Base-by-base conservation (phyloP, 1,140 invertebrate genomes). In the Arctopsyche grandis region DNA sequence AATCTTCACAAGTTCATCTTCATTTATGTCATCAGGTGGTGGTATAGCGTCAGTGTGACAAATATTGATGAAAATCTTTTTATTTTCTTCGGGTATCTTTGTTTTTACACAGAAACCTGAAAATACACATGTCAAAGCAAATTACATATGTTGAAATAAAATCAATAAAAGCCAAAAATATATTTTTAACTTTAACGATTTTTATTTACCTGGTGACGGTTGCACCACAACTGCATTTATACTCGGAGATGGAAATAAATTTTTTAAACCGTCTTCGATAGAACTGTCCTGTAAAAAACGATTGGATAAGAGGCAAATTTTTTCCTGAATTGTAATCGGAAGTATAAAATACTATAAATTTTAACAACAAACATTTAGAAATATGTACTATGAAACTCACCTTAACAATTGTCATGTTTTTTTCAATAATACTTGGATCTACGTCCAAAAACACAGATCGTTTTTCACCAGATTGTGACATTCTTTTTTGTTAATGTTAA, bases 51-150 rank as follows among this genome's bases (percentile, higher is more conserved):
- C 89, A 0, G 93, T 93, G 63, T 92, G 90, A 83, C 95, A 96
- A 26, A 97, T 89, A 87, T 95, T 96, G 0, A 95, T 88, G 84
- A 96, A 96, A 21, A 94, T 86, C 86, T 96, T 96, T 69, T 92
- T 90, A 76, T 90, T 91, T 44, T 88, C 90, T 21, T 91, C 90
- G 9, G 90, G 88, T 84, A 92, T 93, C 73, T 91, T 91, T 21
- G 92, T 92, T 88, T 98, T 98, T 0, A 97, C 88, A 84, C 96
- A 97, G 83, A 95, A 91, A 69, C 96, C 96, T 97, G 85, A 16
- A 87, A 89, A 66, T 66, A 44, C 44, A 38, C n/a, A 69, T 69
- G 44, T 46, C 5, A 69, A 69, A 26, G 7, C 14, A 70, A 38
- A 38, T 38, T 70, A 4, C 38, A 4, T 12, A 66, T 66, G 5